Evolutionary conservation across 1,140 invertebrate genomes (phyloP).

Genomic region (Camponotus pennsylvanicus): DNA sequence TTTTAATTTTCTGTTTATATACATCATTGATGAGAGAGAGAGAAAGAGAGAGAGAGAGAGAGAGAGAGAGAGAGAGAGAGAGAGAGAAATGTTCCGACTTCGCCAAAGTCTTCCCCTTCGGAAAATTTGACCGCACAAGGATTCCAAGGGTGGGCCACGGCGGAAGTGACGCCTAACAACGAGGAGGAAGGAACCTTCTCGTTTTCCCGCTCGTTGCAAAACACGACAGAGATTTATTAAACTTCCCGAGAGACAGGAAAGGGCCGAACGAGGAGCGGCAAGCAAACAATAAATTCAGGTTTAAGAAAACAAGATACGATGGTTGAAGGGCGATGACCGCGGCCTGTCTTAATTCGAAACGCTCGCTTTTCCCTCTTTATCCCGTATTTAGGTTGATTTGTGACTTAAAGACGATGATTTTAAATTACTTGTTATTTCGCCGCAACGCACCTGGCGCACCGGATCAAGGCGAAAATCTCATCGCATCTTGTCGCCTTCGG

Average conservation of each 20-base stretch:
- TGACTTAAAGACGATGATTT: conserved; percentile 68
- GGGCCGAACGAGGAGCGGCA: conserved; percentile 48
- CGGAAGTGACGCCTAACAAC: conserved; percentile 70
- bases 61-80: neutral
- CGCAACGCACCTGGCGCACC: conserved; percentile 31
- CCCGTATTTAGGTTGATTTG: conserved; percentile 76
- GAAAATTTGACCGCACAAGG: conserved; percentile 41
- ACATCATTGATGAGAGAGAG: neutral
- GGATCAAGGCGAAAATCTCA: conserved; percentile 31
- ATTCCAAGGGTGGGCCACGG: conserved; percentile 23
- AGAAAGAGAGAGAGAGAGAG: neutral
- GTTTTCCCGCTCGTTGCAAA: conserved; percentile 68
- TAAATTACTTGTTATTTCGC: conserved; percentile 73
- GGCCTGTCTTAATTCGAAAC: conserved; percentile 66
- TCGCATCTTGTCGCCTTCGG: neutral
- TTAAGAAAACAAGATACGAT: conserved; percentile 76
- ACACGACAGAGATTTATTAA: conserved; percentile 76
- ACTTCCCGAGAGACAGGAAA: conserved; percentile 53
- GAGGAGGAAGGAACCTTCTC: conserved; percentile 55
- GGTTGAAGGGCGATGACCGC: conserved; percentile 34
- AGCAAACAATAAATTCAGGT: conserved; percentile 80
- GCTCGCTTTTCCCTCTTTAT: conserved; percentile 31
- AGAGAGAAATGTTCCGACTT: conserved; percentile 1
- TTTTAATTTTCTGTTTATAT: neutral
- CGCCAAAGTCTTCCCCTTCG: conserved; percentile 18